A percentile compares a stretch with the other conserved stretches of the same genome.
phyloP scores from a whole-genome alignment of 1,140 invertebrate species.

The Drosophila truncata region DNA sequence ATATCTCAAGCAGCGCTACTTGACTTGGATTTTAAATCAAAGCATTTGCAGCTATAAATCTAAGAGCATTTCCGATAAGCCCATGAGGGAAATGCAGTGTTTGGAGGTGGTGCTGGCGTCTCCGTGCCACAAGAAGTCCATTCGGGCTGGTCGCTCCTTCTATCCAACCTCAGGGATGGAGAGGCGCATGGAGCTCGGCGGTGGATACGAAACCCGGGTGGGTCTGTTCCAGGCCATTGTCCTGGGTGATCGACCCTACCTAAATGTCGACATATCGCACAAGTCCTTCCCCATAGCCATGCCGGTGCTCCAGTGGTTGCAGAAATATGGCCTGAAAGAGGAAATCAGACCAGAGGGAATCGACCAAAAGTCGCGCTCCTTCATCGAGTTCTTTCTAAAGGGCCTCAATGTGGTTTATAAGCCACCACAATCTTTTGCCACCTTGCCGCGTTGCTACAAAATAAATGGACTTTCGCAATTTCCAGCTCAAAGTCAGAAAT shows the following conservation, averaged over 20 bases:
- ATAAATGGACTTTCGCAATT: constrained; percentile 86
- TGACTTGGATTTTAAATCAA: neutral
- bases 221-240: constrained; percentile 91
- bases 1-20: neutral
- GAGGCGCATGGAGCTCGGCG: constrained; percentile 85
- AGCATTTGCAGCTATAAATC: constrained; percentile 62
- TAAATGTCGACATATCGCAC: constrained; percentile 92
- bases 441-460: constrained; percentile 80
- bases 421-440: constrained; percentile 57
- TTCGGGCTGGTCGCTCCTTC: constrained; percentile 85
- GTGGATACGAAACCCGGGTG: constrained; percentile 89
- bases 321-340: neutral
- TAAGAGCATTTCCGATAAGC: constrained; percentile 84
- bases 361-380: neutral
- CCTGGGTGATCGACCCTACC: constrained; percentile 88
- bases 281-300: constrained; percentile 89
- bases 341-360: no score
- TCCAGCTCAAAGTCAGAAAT: constrained; percentile 73
- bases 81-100: constrained; percentile 90
- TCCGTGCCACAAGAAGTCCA: constrained; percentile 86
- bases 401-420: constrained; percentile 65
- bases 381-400: constrained; percentile 43
- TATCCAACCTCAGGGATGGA: constrained; percentile 72
- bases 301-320: constrained; percentile 84
- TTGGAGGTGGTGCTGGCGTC: constrained; percentile 91